Evolutionary conservation across 2,888 invertebrate species (phyloP).

Genomic region (Euplagia quadripunctaria): DNA sequence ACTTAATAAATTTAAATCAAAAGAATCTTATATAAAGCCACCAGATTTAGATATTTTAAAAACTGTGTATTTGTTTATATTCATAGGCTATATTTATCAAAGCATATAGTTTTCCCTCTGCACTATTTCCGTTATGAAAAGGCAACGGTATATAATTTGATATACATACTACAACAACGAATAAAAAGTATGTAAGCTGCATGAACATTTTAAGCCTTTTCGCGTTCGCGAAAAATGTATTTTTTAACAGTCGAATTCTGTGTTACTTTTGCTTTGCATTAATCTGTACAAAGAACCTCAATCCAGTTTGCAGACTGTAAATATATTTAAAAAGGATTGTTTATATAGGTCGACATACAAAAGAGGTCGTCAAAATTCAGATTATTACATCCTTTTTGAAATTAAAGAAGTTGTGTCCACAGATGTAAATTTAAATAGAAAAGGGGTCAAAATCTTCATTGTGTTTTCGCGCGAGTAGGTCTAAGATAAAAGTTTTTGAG

Average conservation of each 20-base stretch:
- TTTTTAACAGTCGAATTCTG: not conserved
- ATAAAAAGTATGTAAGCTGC: not conserved
- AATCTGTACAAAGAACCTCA: constrained; percentile 1
- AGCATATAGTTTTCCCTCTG: not conserved
- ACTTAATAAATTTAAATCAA: not conserved
- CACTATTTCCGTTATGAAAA: not conserved
- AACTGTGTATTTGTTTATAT: too few species aligned
- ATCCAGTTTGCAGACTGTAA: not conserved
- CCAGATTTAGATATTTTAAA: not conserved
- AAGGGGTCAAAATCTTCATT: not conserved
- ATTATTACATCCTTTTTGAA: constrained; percentile 8
- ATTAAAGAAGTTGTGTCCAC: constrained; percentile 3
- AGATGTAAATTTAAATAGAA: constrained; percentile 3
- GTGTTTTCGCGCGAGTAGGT: not conserved
- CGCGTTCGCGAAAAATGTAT: not conserved
- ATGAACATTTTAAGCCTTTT: constrained; percentile 6
- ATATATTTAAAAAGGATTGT: constrained; percentile 38
- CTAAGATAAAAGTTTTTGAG: not conserved
- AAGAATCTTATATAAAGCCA: not conserved
- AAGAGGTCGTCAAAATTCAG: constrained; percentile 22
- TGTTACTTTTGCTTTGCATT: constrained; percentile 10
- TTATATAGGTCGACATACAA: constrained; percentile 34
- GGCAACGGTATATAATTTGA: not conserved
- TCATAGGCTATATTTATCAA: not conserved
- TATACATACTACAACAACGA: not conserved